Evolutionary conservation across 64 coral and sea anemone genomes (phyloP).

Genomic region (Pocillopora damicornis): DNA sequence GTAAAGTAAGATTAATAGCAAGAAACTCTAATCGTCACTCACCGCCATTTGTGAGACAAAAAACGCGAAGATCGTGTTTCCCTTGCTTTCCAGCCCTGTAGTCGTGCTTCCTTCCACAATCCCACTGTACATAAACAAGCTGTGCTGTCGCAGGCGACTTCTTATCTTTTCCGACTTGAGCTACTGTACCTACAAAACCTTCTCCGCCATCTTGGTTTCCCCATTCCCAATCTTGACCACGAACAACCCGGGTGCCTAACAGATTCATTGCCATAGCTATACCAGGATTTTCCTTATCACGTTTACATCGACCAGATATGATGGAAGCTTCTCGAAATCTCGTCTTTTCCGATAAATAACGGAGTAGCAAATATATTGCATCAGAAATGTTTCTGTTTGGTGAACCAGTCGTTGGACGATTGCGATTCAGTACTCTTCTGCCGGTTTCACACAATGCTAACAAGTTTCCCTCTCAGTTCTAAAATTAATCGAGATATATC

Average conservation of each 20-base stretch:
- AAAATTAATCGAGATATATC: background rate
- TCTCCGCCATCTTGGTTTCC: slow-evolving; percentile 56
- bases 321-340: too few species aligned
- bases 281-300: background rate
- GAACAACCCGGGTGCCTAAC: slow-evolving; percentile 42
- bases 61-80: slow-evolving; percentile 42
- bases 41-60: slow-evolving; percentile 19
- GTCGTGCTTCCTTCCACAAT: slow-evolving; percentile 23
- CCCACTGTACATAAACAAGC: slow-evolving; percentile 52
- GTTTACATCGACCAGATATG: background rate
- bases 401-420: too few species aligned
- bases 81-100: slow-evolving; percentile 51
- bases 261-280: background rate
- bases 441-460: too few species aligned
- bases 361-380: too few species aligned
- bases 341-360: too few species aligned
- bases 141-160: background rate
- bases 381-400: too few species aligned
- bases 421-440: too few species aligned
- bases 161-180: background rate
- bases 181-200: slow-evolving; percentile 46
- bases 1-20: background rate
- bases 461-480: too few species aligned
- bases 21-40: background rate
- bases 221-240: slow-evolving; percentile 53